Conservation (phyloP, 2,888 invertebrate genomes). For the Phlogophora meticulosa region DNA sequence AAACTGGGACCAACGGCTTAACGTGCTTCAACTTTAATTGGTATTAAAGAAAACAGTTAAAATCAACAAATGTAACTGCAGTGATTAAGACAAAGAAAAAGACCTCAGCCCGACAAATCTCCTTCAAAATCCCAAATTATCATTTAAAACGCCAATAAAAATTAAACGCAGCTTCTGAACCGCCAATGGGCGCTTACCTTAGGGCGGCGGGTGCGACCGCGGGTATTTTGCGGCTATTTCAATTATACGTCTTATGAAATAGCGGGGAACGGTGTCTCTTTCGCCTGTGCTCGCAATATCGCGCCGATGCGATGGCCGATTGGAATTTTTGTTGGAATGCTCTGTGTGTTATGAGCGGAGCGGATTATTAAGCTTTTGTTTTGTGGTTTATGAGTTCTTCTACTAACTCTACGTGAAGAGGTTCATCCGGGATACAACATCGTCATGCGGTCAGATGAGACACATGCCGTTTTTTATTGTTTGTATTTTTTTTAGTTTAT, state of each 20-base stretch:
- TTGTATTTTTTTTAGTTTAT: too few species aligned
- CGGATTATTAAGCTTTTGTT: constrained; percentile 43
- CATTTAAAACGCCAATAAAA: constrained; percentile 1
- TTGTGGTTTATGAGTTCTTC: too few species aligned
- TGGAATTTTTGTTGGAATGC: constrained; percentile 79
- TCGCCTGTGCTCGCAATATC: constrained; percentile 84
- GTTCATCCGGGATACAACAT: too few species aligned
- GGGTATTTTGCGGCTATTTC: constrained; percentile 85
- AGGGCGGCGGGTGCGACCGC: constrained; percentile 50
- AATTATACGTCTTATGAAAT: constrained; percentile 90
- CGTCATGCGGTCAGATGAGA: too few species aligned
- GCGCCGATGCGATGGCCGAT: constrained; percentile 79
- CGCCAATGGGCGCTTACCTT: constrained; percentile 29
- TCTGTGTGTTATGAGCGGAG: constrained; percentile 61
- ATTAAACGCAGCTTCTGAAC: constrained; percentile 39
- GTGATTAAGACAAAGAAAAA: not conserved
- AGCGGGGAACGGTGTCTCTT: constrained; percentile 81
- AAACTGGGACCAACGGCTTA: too few species aligned
- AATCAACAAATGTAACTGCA: not conserved
- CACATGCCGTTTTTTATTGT: too few species aligned
- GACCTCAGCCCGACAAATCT: not conserved
- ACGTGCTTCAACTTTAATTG: too few species aligned
- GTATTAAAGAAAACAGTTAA: too few species aligned
- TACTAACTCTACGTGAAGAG: too few species aligned
- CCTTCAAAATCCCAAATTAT: not conserved